These are phyloP conservation scores for Agrilus cyanescens DNA, from an alignment of 2,888 invertebrate species.

Conservation along the genomic window DNA sequence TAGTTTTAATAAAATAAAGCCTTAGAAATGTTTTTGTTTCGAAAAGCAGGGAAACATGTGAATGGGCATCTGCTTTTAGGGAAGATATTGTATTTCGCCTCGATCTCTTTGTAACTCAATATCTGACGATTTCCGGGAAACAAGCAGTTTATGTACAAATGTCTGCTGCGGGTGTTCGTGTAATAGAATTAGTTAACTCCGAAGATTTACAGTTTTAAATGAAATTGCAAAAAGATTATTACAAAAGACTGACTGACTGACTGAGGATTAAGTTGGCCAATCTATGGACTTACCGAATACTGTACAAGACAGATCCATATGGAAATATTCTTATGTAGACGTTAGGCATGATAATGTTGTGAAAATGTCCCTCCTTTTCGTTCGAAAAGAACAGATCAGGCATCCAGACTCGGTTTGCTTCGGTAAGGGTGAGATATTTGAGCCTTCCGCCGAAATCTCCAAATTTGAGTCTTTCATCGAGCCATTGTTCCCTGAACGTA, in stretches of 20 bases:
- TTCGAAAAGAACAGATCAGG: constrained; percentile 97
- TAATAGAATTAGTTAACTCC: too few relatives aligned
- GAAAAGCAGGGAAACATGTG: too few relatives aligned
- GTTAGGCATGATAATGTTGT: constrained; percentile 96
- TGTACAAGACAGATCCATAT: constrained; percentile 89
- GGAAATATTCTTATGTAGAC: constrained; percentile 94
- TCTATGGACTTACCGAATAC: constrained; percentile 63
- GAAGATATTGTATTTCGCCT: too few relatives aligned
- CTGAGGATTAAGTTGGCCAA: too few relatives aligned
- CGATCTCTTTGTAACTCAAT: too few relatives aligned
- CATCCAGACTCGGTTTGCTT: constrained; percentile 95
- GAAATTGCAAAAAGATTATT: background rate
- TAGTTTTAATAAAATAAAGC: too few relatives aligned
- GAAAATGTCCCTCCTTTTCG: constrained; percentile 95
- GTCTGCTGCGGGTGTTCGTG: too few relatives aligned
- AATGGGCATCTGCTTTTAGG: too few relatives aligned
- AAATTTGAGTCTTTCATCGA: constrained; percentile 83
- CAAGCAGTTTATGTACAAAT: too few relatives aligned
- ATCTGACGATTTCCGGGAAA: too few relatives aligned
- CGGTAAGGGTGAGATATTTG: constrained; percentile 85
- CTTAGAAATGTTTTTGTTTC: too few relatives aligned
- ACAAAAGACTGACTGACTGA: background rate
- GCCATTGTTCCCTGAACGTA: constrained; percentile 95
- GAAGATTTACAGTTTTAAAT: background rate
- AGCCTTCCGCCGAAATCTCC: constrained; percentile 79